Conservation (phyloP, 92 coral and sea anemone genomes). For the Bergia sp. region DNA sequence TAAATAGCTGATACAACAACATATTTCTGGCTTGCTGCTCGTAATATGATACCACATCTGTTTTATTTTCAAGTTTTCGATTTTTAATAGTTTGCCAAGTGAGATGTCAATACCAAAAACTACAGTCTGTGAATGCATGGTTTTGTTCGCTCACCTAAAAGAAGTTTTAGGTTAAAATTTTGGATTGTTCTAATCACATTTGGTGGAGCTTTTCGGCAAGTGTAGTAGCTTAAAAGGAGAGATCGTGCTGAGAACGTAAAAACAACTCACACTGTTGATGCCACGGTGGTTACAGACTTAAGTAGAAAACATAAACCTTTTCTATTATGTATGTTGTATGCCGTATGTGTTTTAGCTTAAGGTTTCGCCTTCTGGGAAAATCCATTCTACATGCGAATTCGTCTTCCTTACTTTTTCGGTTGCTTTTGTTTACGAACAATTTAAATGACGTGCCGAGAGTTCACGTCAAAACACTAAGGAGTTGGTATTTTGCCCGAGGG, state of each 20-base stretch:
- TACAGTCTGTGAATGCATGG: neutral
- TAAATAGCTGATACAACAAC: neutral
- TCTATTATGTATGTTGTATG: neutral
- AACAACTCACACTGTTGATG: neutral
- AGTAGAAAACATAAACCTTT: neutral
- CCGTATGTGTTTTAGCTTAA: slow-evolving; percentile 36
- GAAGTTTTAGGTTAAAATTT: neutral
- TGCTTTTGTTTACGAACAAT: slow-evolving; percentile 10
- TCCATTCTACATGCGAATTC: neutral
- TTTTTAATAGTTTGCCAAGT: neutral
- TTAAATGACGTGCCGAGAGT: slow-evolving; percentile 37
- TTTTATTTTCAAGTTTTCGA: neutral
- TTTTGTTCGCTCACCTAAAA: neutral
- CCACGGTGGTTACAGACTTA: neutral
- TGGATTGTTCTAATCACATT: slow-evolving; percentile 1
- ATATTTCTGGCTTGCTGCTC: neutral
- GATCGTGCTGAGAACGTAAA: slow-evolving; percentile 33
- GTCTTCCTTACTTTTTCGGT: slow-evolving; percentile 21
- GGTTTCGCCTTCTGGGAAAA: slow-evolving; percentile 26
- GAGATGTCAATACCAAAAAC: slow-evolving; percentile 1
- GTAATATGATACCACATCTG: slow-evolving; percentile 3
- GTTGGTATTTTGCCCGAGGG: slow-evolving; percentile 32
- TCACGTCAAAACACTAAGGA: slow-evolving; percentile 21
- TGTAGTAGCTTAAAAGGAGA: slow-evolving; percentile 1
- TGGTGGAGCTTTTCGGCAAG: slow-evolving; percentile 22